phyloP scores from a whole-genome alignment of 2,797 vertebrate genomes.

The Characodon lateralis region DNA sequence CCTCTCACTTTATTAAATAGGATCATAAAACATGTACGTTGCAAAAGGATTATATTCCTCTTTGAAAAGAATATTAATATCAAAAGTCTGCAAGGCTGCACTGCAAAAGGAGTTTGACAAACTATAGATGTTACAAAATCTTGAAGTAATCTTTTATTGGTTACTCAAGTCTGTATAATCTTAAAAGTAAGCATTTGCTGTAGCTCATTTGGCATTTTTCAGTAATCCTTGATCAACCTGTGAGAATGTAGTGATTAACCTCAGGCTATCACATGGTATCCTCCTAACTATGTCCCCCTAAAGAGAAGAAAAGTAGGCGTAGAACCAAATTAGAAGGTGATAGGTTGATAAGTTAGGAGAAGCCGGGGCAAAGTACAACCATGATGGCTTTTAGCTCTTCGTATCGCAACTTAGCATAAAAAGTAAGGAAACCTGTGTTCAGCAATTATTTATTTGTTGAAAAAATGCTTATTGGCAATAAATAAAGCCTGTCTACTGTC shows the following conservation, averaged over 20 bases:
- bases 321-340: conserved; percentile 60
- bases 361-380: conserved; percentile 34
- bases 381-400: conserved; percentile 51
- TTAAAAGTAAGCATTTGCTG: conserved; percentile 36
- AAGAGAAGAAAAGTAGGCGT: conserved; percentile 49
- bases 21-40: conserved; percentile 47
- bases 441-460: background rate
- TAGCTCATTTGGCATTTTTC: conserved; percentile 61
- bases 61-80: conserved; percentile 51
- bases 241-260: conserved; percentile 62
- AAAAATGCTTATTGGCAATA: too few relatives aligned
- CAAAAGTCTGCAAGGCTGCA: background rate
- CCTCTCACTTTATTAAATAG: conserved; percentile 47
- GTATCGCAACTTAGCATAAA: conserved; percentile 21
- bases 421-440: background rate
- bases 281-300: conserved; percentile 48
- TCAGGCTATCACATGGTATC: conserved; percentile 54
- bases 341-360: conserved; percentile 63
- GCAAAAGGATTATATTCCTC: conserved; percentile 44
- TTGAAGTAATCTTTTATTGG: conserved; percentile 32
- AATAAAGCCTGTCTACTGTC: too few relatives aligned
- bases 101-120: conserved; percentile 9
- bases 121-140: conserved; percentile 11
- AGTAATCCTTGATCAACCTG: conserved; percentile 51
- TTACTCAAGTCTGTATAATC: conserved; percentile 50